Evolutionary conservation across 2,888 invertebrate genomes (phyloP), one percentile per base, ranked within the genome.

Genomic region (Thereva nobilitata): DNA sequence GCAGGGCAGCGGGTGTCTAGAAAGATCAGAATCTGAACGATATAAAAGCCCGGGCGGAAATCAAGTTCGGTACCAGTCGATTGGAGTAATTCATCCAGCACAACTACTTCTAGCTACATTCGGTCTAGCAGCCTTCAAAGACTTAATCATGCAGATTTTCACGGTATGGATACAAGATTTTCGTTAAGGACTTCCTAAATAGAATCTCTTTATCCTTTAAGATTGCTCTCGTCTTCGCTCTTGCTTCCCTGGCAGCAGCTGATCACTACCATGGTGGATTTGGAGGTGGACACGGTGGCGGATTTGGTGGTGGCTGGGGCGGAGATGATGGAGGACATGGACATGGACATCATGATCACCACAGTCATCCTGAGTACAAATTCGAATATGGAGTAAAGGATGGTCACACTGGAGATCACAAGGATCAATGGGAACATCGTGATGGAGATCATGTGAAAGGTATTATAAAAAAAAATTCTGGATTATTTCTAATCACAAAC

Each of bases 371-470:
- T 45, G 81, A 82, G 72, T 82, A 82, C 69, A 75, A 78, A 12
- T 83, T 80, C 70, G 80, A 82, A 70, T 83, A 83, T 71, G 83
- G 82, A 2, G 83, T 83, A n/a, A 80, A 82, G 70, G 83, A 83
- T 67, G 74, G 78, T 1, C 82, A 83, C 45, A 83, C 83, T 1
- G 83, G 83, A 2, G 83, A 83, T 66, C 78, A 81, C 23, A 83
- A 83, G 72, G 80, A 79, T 67, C 82, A 82, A 70, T 80, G 82
- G 76, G 84, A 84, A 74, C 78, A 81, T 49, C 80, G 84, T 40
- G 82, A 84, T 72, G 84, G 84, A 23, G 84, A 83, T 72, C 75
- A 77, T 67, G 84, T 84, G 5, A 84, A 84, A 70, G 79, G 79
- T 75, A 57, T 42, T 34, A 23, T 23, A 52, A 0, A 2, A 9